A percentile compares a stretch with the other conserved stretches of the same genome.
Evolutionary conservation across 2,113 vertebrate species (phyloP).

Genomic region (Scytalopus superciliaris): DNA sequence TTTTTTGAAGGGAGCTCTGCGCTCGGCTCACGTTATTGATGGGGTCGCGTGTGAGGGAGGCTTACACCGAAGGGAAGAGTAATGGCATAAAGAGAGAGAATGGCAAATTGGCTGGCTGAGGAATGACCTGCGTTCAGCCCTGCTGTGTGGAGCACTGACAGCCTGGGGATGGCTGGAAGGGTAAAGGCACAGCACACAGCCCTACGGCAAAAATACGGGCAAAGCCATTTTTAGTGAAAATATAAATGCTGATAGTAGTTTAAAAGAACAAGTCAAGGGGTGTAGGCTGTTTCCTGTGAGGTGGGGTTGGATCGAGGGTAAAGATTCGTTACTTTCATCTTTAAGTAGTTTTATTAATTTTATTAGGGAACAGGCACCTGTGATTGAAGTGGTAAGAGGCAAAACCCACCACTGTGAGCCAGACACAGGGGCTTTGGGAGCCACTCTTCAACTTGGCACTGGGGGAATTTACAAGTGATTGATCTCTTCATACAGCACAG

Average conservation of each 20-base stretch:
- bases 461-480: background rate
- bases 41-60: background rate
- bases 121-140: conserved; percentile 17
- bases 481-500: background rate
- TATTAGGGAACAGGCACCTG: background rate
- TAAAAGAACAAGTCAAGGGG: background rate
- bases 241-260: background rate
- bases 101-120: conserved; percentile 45
- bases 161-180: background rate
- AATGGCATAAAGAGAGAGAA: background rate
- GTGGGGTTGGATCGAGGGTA: background rate
- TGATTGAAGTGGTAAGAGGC: background rate
- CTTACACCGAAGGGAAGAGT: background rate
- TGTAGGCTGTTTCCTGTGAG: background rate
- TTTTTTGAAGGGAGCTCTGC: background rate
- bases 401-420: background rate
- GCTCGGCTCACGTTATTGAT: background rate
- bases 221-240: background rate
- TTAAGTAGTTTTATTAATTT: background rate
- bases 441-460: background rate
- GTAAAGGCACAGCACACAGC: background rate
- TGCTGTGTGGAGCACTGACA: rapidly evolving
- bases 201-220: rapidly evolving
- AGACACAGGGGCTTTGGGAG: rapidly evolving
- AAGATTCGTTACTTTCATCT: background rate